phyloP scores from a whole-genome alignment of 2,888 invertebrate genomes.

The Chouioia cunea region DNA sequence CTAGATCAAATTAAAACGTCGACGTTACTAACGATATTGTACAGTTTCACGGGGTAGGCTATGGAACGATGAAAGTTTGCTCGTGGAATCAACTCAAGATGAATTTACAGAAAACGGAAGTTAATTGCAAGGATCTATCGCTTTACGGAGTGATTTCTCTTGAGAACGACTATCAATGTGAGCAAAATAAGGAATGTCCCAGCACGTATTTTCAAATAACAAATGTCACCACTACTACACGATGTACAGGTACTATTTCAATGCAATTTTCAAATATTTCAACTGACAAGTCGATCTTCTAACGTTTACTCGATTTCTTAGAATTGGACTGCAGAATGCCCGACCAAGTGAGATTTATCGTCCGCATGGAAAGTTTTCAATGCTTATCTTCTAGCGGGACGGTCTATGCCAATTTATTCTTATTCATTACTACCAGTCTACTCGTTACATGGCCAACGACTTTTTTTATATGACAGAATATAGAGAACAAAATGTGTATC shows the following conservation, averaged over 20 bases:
- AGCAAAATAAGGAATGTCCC: conserved; percentile 48
- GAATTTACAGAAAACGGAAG: conserved; percentile 31
- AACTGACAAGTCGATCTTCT: background rate
- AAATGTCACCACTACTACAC: conserved; percentile 66
- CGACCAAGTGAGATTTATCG: conserved; percentile 73
- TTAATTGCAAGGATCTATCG: conserved; percentile 53
- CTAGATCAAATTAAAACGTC: background rate
- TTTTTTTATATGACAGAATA: too few species aligned
- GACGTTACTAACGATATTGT: background rate
- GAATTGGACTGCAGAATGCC: conserved; percentile 78
- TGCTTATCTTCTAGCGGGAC: conserved; percentile 28
- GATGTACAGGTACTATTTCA: conserved; percentile 72
- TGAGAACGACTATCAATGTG: conserved; percentile 21
- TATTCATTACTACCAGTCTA: background rate
- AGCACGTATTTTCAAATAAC: conserved; percentile 53
- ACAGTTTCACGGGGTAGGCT: conserved; percentile 55
- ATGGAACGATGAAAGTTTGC: conserved; percentile 58
- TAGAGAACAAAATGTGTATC: too few species aligned
- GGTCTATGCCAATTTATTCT: conserved; percentile 8
- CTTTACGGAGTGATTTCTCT: conserved; percentile 54
- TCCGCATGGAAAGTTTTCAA: conserved; percentile 40
- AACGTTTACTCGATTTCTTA: conserved; percentile 62
- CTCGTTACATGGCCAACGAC: too few species aligned
- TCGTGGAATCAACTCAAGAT: conserved; percentile 53
- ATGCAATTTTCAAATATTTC: background rate